Conservation (phyloP, 2,888 invertebrate genomes). For the Ennomos fuscantarius region DNA sequence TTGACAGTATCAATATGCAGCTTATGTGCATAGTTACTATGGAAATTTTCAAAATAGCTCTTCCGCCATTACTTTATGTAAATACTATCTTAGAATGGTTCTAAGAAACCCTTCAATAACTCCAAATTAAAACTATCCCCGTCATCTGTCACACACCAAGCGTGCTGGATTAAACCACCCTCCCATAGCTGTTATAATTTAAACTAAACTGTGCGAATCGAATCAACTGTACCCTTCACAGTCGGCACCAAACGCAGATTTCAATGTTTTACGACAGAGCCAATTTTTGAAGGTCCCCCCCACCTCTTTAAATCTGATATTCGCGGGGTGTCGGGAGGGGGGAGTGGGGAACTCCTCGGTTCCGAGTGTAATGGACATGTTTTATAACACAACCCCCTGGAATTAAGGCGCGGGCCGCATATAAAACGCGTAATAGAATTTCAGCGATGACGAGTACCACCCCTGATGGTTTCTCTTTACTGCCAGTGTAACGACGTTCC, state of each 20-base stretch:
- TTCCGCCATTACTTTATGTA: too few species aligned
- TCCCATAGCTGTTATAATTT: conserved; percentile 66
- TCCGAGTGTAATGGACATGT: conserved; percentile 72
- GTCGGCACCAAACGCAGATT: conserved; percentile 64
- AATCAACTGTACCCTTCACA: conserved; percentile 56
- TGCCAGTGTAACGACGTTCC: conserved; percentile 79
- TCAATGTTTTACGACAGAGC: conserved; percentile 66
- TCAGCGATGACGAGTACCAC: conserved; percentile 71
- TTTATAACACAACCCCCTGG: conserved; percentile 71
- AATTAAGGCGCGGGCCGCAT: conserved; percentile 75
- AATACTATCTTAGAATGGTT: too few species aligned
- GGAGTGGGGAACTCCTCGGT: conserved; percentile 59
- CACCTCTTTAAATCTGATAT: conserved; percentile 47
- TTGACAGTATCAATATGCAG: too few species aligned
- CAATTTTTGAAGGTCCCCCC: conserved; percentile 52
- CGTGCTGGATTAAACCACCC: conserved; percentile 62
- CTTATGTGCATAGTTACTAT: too few species aligned
- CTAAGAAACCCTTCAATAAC: conserved; percentile 1
- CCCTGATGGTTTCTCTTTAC: conserved; percentile 59
- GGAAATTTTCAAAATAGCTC: too few species aligned
- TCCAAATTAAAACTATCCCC: conserved; percentile 28
- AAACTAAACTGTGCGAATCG: conserved; percentile 81
- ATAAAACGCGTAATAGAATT: conserved; percentile 84
- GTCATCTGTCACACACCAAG: conserved; percentile 45
- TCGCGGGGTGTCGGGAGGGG: conserved; percentile 47